Percentiles rank a stretch among this genome's conserved stretches.
Conservation (phyloP, 2,113 vertebrate species). For the Patagioenas fasciata region DNA sequence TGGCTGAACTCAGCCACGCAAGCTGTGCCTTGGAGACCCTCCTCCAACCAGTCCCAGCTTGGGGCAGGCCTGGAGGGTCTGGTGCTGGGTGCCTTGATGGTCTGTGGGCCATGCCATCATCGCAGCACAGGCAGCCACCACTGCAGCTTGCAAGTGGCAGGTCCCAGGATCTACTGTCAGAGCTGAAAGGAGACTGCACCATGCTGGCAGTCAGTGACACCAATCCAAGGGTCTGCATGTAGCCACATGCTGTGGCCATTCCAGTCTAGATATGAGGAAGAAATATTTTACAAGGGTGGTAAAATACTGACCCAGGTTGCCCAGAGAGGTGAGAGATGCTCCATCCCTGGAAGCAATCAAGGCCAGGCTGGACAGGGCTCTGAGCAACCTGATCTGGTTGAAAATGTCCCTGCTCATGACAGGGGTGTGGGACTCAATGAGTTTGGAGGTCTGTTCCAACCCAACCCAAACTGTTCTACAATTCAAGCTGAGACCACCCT, state of each 20-base stretch:
- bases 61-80: background rate
- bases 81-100: background rate
- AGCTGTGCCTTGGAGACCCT: background rate
- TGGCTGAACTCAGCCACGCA: background rate
- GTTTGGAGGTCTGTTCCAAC: too few relatives aligned
- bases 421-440: too few relatives aligned
- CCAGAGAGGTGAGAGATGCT: too few relatives aligned
- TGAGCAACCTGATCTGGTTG: too few relatives aligned
- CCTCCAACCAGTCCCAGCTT: background rate
- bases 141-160: background rate
- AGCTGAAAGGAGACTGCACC: background rate
- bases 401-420: too few relatives aligned
- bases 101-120: background rate
- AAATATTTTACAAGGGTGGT: too few relatives aligned
- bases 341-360: too few relatives aligned
- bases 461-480: too few relatives aligned
- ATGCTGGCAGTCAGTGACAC: background rate
- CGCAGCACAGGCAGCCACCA: background rate
- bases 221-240: accelerated
- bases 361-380: too few relatives aligned
- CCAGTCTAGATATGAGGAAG: too few relatives aligned
- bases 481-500: background rate
- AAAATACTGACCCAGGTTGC: too few relatives aligned
- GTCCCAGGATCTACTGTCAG: background rate
- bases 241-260: background rate